These are phyloP conservation scores for Cyanoliseus patagonus DNA, from an alignment of 2,113 vertebrate species.

Conservation along the genomic window DNA sequence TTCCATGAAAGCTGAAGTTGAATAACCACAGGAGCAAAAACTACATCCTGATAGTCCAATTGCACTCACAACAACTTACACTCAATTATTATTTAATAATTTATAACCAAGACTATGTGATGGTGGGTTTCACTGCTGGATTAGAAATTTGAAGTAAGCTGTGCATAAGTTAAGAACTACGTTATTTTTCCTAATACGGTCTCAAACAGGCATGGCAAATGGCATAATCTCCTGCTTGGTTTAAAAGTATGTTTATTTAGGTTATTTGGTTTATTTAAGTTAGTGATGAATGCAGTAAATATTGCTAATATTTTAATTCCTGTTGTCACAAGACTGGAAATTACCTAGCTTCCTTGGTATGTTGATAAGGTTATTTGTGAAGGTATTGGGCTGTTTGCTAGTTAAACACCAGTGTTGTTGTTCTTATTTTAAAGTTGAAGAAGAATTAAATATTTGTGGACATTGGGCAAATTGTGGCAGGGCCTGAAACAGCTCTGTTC, in stretches of 20 bases:
- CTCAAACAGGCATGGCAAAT: not conserved
- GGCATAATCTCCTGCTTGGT: not conserved
- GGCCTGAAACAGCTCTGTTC: not conserved
- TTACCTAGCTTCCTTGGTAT: not conserved
- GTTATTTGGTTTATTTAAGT: not conserved
- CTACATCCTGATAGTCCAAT: not conserved
- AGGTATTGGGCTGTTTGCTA: not conserved
- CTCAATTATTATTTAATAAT: constrained; percentile 34
- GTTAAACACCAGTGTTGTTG: not conserved
- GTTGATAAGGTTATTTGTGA: not conserved
- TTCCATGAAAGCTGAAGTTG: not conserved
- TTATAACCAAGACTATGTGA: not conserved
- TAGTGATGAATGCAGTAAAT: not conserved
- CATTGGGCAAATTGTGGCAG: not conserved
- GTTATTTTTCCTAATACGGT: not conserved
- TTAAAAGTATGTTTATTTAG: not conserved
- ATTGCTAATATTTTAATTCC: not conserved
- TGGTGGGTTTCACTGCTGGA: not conserved
- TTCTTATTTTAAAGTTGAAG: not conserved
- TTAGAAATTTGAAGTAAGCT: not conserved
- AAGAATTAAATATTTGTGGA: not conserved
- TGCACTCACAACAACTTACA: not conserved
- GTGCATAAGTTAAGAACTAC: not conserved
- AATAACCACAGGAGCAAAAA: not conserved
- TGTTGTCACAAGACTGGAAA: not conserved